A percentile compares a stretch with the other conserved stretches of the same genome.
Evolutionary conservation across 2,888 invertebrate species (phyloP).

Genomic region (Athalia rosae): DNA sequence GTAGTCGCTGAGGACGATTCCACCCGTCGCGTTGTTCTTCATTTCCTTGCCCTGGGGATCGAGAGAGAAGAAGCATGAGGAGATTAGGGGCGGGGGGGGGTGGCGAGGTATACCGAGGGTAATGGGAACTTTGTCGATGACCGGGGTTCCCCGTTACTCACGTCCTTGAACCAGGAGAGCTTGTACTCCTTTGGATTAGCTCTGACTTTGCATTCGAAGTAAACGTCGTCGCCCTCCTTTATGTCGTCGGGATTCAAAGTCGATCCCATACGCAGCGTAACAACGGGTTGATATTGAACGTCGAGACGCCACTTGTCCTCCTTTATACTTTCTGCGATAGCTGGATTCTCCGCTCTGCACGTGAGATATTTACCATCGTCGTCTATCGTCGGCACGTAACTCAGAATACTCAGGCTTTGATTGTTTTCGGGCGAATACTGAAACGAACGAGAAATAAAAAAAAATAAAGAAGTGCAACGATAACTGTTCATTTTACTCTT

Average conservation of each 20-base stretch:
- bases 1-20: slow-evolving; percentile 90
- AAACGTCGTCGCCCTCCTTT: slow-evolving; percentile 92
- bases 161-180: slow-evolving; percentile 91
- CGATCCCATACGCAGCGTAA: slow-evolving; percentile 88
- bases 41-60: slow-evolving; percentile 84
- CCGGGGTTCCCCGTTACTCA: slow-evolving; percentile 76
- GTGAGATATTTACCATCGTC: slow-evolving; percentile 93
- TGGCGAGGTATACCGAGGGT: not conserved
- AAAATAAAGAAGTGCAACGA: not conserved
- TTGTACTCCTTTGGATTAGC: slow-evolving; percentile 90
- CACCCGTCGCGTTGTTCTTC: slow-evolving; percentile 87
- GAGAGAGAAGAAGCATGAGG: not conserved
- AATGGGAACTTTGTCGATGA: no score
- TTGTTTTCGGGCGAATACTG: slow-evolving; percentile 89
- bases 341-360: slow-evolving; percentile 91
- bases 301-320: slow-evolving; percentile 92
- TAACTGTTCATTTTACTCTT: no score
- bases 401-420: slow-evolving; percentile 86
- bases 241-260: slow-evolving; percentile 90
- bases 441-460: slow-evolving; percentile 55
- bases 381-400: slow-evolving; percentile 88
- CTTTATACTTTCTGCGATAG: slow-evolving; percentile 86
- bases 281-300: slow-evolving; percentile 93
- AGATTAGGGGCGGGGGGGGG: not conserved
- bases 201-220: slow-evolving; percentile 90